Evolutionary conservation across 2,888 invertebrate species (phyloP), one percentile per base, ranked within the genome.

Genomic region (Ashinkailepas kermadecensis): DNA sequence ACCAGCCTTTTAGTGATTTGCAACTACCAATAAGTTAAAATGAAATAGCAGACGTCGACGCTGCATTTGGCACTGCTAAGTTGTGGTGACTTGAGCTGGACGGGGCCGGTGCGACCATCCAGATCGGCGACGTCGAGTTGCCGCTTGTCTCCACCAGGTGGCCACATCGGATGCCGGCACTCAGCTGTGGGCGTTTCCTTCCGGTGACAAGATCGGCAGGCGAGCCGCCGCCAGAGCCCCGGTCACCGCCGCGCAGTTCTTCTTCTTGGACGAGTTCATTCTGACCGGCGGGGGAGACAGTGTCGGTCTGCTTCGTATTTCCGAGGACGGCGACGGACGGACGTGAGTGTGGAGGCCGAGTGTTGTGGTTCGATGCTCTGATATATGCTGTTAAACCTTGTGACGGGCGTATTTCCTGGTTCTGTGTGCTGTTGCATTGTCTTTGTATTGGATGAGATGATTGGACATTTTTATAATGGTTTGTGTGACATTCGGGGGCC

Each of bases 211-310:
- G 18, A 39, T 25, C 7, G 74, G 18, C 1, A 0, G 18, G 10
- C 74, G 74, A 15, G 54, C 74, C 7, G 18, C 74, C 0, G 74
- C 0, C 54, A 54, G 6, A 13, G 15, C 18, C 7, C 54, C 54
- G 8, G 15, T 54, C 74, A 54, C 54, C 13, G 74, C 54, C 18
- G 74, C 74, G 1, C 74, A 74, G 74, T 74, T 74, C 74, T 74
- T 74, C 74, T 74, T 74, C 74, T 54, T 25, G 39, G 74, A 74
- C 54, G 74, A 54, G 74, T 74, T 74, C 54, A 12, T 74, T 12
- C 74, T 74, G 54, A 18, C 74, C 18, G 7, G 18, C 8, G 9
- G 74, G 18, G 74, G 54, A 6, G 74, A 74, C 74, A 74, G 23
- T 7, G 54, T 74, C 4, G 54, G 15, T 3, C 74, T 74, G 74